phyloP scores from a whole-genome alignment of 2,113 vertebrate genomes.

The Apteryx owenii region DNA sequence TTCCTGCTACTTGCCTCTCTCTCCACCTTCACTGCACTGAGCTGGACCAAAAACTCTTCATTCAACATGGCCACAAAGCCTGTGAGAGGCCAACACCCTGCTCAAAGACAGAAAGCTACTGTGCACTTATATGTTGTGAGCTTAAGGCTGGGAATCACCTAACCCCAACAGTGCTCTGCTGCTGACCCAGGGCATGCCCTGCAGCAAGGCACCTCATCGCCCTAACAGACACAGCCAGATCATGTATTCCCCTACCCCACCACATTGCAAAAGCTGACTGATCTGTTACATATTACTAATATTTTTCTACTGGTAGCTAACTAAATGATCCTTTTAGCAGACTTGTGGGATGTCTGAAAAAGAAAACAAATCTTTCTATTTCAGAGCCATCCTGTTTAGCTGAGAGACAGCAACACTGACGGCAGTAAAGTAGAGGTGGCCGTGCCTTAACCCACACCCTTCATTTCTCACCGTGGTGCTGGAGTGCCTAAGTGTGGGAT shows the following conservation, averaged over 20 bases:
- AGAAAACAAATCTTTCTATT: neutral
- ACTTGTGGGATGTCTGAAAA: neutral
- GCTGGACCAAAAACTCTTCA: neutral
- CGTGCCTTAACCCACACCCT: neutral
- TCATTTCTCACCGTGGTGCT: neutral
- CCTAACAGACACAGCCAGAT: rapidly evolving
- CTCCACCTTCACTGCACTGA: neutral
- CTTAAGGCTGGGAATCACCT: neutral
- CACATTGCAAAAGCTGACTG: neutral
- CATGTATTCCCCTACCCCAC: rapidly evolving
- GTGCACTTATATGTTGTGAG: neutral
- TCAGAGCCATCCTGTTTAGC: neutral
- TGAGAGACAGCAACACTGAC: neutral
- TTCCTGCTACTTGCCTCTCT: neutral
- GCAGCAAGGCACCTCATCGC: rapidly evolving
- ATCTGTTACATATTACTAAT: neutral
- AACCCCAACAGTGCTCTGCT: neutral
- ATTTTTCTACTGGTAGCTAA: neutral
- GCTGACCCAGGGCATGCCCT: neutral
- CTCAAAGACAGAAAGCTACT: neutral
- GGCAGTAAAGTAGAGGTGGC: neutral
- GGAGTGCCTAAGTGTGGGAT: neutral
- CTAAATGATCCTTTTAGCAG: neutral
- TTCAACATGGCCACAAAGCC: neutral
- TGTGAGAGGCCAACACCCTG: neutral